Evolutionary conservation across 2,113 vertebrate genomes (phyloP), one percentile per base, ranked within the genome.

Genomic region (Engystomops pustulosus): DNA sequence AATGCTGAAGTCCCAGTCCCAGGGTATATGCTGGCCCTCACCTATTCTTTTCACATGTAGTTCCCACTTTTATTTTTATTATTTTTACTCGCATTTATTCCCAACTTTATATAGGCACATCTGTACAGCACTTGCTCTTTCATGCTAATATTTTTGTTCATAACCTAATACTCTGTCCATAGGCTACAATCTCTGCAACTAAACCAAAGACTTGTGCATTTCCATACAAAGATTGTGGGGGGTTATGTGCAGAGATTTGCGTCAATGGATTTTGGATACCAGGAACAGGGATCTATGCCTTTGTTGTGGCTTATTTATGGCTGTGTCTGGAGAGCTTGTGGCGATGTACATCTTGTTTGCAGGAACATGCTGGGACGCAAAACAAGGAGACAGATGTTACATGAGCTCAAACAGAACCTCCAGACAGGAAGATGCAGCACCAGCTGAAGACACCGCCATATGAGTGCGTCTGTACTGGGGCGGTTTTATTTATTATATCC

Each of bases 331-430:
- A 79, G 55, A 79, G 34, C 51, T 79, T 12, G 76, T 41, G 51
- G 76, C 20, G 53, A 23, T 79, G 55, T 79, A 65, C 76, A 65
- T 79, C 53, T 79, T 79, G 76, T 79, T 60, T 76, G 76, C 51
- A 41, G 45, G 51, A 60, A 27, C 76, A 79, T 15, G 53, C 76
- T 62, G 76, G 76, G 76, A 58, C 38, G 34, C 20, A 60, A 27
- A 41, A n/a, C 53, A 25, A 32, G 38, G 76, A 60, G 51, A 58
- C 76, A 79, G 76, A 79, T 79, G 76, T 79, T 79, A 18, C 32
- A 79, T 23, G 51, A 79, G 34, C 76, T 60, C 55, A 11, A 25
- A 74, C 32, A 58, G 75, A 36, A 58, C 23, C 25, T 41, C 36
- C 67, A 44, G 68, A 71, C 68, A 71, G 68, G 68, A 71, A 71